Conservation (phyloP, 2,113 vertebrate genomes). For the Atractosteus spatula region DNA sequence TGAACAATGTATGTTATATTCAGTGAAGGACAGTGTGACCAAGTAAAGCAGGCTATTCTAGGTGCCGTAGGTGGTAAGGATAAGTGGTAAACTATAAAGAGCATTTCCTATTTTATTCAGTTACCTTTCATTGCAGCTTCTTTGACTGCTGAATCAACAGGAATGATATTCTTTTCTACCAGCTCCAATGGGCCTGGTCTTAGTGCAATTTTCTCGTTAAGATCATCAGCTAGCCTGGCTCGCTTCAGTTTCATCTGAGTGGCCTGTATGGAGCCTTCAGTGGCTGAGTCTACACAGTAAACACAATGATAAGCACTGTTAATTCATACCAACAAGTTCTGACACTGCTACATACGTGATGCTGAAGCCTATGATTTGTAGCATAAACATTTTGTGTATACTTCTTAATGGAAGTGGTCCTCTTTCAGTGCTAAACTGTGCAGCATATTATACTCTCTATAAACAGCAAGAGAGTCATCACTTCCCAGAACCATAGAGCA, state of each 20-base stretch:
- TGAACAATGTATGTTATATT: not conserved
- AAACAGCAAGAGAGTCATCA: conserved; percentile 11
- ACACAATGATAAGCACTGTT: conserved; percentile 38
- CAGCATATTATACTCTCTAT: not conserved
- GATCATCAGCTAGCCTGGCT: conserved; percentile 80
- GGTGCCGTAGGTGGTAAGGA: not conserved
- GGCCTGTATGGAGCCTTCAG: conserved; percentile 73
- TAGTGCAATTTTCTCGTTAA: conserved; percentile 87
- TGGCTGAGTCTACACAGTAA: conserved; percentile 68
- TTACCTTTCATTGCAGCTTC: conserved; percentile 83
- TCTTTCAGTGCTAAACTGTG: not conserved
- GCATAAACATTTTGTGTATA: conserved; percentile 36
- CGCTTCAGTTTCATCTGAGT: conserved; percentile 86
- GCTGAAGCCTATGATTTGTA: conserved; percentile 2
- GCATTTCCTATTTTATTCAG: not conserved
- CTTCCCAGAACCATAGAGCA: not conserved
- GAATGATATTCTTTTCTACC: conserved; percentile 90
- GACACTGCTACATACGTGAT: conserved; percentile 29
- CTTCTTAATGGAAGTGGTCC: conserved; percentile 23
- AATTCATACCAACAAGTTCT: conserved; percentile 35
- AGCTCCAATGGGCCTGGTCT: conserved; percentile 85
- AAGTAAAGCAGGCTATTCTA: not conserved
- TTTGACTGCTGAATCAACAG: conserved; percentile 79
- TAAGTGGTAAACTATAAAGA: not conserved
- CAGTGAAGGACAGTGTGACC: not conserved